Evolutionary conservation across 2,888 invertebrate species (phyloP), one percentile per base, ranked within the genome.

Genomic region (Melinaea marsaeus): DNA sequence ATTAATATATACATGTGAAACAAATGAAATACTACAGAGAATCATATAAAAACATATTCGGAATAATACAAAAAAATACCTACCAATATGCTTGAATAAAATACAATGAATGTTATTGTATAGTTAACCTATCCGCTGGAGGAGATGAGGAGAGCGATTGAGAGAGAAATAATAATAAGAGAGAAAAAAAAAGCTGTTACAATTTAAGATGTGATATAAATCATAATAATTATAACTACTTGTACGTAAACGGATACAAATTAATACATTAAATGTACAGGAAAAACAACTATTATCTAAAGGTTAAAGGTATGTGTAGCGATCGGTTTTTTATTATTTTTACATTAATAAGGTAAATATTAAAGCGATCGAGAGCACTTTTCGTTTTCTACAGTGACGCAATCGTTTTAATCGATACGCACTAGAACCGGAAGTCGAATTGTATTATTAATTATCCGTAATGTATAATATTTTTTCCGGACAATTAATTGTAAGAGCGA

Each of bases 181-280:
- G 22, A 22, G 32, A 32, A 32, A 32, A 22, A 51, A 32, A 51
- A 32, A 32, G 51, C 6, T 32, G 22, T 56, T 42, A 22, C 32
- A 54, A 60, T 61, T 22, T 22, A 61, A 60, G 60, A 60, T 60
- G 48, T 57, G 59, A 62, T 57, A 58, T 59, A 62, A 60, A 63
- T 63, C 63, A 63, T 58, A 66, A 63, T 58, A 66, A 63, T 61
- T 66, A 58, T 61, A 7, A 64, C 61, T 32, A 32, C 51, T 72
- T 75, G 76, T 77, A 69, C 78, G 78, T 77, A 76, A 72, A 76
- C 76, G 77, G 79, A 78, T 76, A 77, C 63, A 47, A 64, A 32
- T 56, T 57, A 58, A 61, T 47, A 64, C 47, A 64, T 32, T 67
- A 73, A 69, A 70, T 72, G 68, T 69, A 62, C 62, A 58, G 62